phyloP scores from a whole-genome alignment of 1,140 invertebrate genomes.

The Trigoniulus corallinus region DNA sequence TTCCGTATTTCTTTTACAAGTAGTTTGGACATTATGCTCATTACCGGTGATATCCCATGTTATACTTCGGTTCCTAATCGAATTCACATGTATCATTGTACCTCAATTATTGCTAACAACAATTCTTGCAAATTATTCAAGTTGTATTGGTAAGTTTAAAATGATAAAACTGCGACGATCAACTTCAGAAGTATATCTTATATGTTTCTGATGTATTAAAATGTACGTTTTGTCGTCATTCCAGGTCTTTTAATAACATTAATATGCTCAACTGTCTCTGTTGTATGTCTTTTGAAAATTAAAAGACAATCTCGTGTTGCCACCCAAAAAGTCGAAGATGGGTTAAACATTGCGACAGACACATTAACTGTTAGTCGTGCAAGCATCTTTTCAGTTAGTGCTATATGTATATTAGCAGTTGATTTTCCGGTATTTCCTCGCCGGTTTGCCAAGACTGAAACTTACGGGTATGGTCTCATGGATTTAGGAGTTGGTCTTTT shows the following conservation, averaged over 20 bases:
- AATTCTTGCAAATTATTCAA: neutral
- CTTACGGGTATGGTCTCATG: slow-evolving; percentile 79
- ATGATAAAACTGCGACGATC: neutral
- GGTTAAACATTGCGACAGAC: neutral
- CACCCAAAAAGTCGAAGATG: neutral
- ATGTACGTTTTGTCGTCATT: neutral
- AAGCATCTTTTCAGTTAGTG: slow-evolving; percentile 52
- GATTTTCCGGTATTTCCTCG: slow-evolving; percentile 78
- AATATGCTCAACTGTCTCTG: neutral
- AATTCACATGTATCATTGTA: neutral
- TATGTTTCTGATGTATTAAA: neutral
- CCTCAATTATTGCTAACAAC: neutral
- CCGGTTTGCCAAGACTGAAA: slow-evolving; percentile 68
- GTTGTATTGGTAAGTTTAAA: neutral
- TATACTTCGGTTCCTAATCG: neutral
- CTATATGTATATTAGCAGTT: slow-evolving; percentile 73
- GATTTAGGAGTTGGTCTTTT: slow-evolving; percentile 84
- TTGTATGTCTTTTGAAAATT: neutral
- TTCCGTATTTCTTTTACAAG: neutral
- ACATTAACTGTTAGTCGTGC: slow-evolving; percentile 28
- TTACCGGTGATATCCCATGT: neutral
- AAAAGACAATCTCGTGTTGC: neutral
- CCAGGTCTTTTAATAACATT: neutral
- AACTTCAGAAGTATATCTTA: neutral
- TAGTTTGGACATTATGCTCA: neutral